These are phyloP conservation scores for Dynastes hyllus DNA, from an alignment of 2,888 invertebrate genomes.

Conservation along the genomic window DNA sequence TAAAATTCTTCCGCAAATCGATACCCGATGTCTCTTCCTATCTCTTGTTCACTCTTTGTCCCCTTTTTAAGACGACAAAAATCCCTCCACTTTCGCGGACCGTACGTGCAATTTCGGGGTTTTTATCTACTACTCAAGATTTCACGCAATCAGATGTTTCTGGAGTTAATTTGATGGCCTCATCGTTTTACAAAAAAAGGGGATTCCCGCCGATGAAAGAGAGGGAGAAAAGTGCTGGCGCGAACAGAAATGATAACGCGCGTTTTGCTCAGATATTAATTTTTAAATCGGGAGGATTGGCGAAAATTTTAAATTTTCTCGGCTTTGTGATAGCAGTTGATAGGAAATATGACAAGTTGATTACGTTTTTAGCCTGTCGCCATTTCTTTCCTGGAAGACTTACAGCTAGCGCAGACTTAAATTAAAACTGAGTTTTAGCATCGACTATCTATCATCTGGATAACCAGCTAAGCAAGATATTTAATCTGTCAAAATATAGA, in stretches of 20 bases:
- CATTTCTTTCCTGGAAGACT: no score
- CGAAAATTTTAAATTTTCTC: no score
- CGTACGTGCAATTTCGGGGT: slow-evolving; percentile 37
- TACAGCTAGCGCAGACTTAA: no score
- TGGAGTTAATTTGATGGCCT: slow-evolving; percentile 30
- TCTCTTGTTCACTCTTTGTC: slow-evolving; percentile 4
- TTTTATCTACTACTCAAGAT: slow-evolving; percentile 32
- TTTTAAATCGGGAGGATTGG: no score
- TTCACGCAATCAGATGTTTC: slow-evolving; percentile 40
- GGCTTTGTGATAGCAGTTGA: no score
- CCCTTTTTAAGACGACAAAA: slow-evolving; percentile 18
- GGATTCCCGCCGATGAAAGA: not conserved
- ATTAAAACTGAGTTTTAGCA: no score
- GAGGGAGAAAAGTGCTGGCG: not conserved
- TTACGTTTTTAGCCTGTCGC: no score
- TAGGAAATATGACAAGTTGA: no score
- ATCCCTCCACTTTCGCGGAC: slow-evolving; percentile 22
- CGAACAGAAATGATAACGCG: slow-evolving; percentile 6
- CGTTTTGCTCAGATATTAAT: no score
- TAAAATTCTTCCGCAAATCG: slow-evolving; percentile 22
- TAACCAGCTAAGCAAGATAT: no score
- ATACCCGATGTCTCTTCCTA: slow-evolving; percentile 17
- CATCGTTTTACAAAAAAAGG: not conserved
- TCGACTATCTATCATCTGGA: no score
- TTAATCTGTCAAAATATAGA: no score